A percentile compares a stretch with the other conserved stretches of the same genome.
Conservation (phyloP, 1,140 invertebrate species). For the Pantala flavescens region DNA sequence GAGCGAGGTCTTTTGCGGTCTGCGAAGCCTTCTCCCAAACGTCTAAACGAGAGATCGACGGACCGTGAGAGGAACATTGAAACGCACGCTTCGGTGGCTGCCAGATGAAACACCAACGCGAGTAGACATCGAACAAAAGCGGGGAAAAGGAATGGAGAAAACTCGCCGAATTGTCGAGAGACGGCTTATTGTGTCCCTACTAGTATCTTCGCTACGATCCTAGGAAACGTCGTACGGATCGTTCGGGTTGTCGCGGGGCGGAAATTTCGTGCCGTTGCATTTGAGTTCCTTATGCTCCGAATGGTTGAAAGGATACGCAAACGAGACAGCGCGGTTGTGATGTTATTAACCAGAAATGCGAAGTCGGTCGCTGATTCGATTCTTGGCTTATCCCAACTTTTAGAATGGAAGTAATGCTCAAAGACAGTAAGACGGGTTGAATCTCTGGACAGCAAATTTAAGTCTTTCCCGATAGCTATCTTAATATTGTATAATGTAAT, state of each 20-base stretch:
- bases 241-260: not conserved
- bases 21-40: not conserved
- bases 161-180: constrained; percentile 7
- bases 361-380: too few relatives aligned
- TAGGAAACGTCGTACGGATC: not conserved
- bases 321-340: too few relatives aligned
- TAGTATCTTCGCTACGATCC: not conserved
- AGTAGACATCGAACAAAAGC: not conserved
- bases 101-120: constrained; percentile 3
- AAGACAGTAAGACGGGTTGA: too few relatives aligned
- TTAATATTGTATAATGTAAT: too few relatives aligned
- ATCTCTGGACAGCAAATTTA: too few relatives aligned
- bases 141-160: not conserved
- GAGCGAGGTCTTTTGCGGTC: constrained; percentile 2
- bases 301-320: too few relatives aligned
- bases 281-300: too few relatives aligned
- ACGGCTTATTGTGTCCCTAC: not conserved
- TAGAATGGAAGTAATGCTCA: too few relatives aligned
- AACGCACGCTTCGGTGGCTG: constrained; percentile 1
- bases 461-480: too few relatives aligned
- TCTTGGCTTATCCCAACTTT: too few relatives aligned
- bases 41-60: not conserved
- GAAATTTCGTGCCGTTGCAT: too few relatives aligned
- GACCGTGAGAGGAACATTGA: not conserved
- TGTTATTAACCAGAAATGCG: too few relatives aligned